Percentiles rank a stretch among this genome's conserved stretches.
phyloP scores from a whole-genome alignment of 2,888 invertebrate genomes.

The Cataglyphis rosenhaueri region DNA sequence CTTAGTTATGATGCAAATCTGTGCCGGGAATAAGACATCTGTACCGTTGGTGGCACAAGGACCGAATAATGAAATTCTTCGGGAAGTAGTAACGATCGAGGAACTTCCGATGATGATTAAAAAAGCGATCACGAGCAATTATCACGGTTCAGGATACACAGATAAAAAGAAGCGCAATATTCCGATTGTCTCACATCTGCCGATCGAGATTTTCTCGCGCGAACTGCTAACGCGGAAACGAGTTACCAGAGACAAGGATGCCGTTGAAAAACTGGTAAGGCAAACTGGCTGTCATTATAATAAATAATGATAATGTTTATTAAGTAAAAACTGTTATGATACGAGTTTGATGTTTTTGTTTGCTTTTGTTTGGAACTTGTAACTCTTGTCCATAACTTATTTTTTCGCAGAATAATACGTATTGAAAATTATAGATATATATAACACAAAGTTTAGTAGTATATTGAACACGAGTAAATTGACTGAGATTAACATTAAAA shows the following conservation, averaged over 20 bases:
- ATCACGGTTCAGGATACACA: constrained; percentile 58
- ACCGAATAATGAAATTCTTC: constrained; percentile 67
- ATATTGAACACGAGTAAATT: not conserved
- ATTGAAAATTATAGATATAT: not conserved
- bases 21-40: constrained; percentile 55
- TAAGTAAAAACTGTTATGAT: not conserved
- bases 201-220: constrained; percentile 20
- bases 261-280: constrained; percentile 61
- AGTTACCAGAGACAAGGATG: constrained; percentile 46
- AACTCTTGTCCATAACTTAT: not conserved
- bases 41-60: constrained; percentile 75
- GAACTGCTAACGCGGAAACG: constrained; percentile 52
- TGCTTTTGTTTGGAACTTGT: not conserved
- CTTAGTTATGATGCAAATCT: constrained; percentile 71
- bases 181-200: not conserved
- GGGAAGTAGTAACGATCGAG: constrained; percentile 63
- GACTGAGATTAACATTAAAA: not conserved
- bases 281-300: not conserved
- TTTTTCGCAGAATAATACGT: not conserved
- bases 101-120: constrained; percentile 69
- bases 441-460: not conserved
- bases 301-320: not conserved
- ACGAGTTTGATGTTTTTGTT: not conserved
- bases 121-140: constrained; percentile 56
- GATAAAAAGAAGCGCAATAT: constrained; percentile 52